Evolutionary conservation across 2,113 vertebrate genomes (phyloP).

Genomic region (Chloropsis hardwickii): DNA sequence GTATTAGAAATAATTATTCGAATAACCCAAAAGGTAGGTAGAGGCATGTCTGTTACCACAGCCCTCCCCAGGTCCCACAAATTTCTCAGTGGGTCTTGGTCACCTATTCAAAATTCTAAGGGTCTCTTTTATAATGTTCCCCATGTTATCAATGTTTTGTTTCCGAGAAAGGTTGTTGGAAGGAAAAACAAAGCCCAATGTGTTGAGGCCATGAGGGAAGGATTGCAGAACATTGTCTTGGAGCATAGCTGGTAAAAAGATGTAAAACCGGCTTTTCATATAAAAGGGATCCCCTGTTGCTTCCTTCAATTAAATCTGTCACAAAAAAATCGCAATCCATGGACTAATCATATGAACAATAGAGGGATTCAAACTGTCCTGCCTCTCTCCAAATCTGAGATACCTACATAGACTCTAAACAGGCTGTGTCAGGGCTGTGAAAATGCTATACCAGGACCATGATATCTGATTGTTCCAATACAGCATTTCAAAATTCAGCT

Average conservation of each 20-base stretch:
- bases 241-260: background rate
- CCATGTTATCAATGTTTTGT: background rate
- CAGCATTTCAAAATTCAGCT: background rate
- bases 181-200: background rate
- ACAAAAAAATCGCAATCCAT: background rate
- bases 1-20: background rate
- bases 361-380: background rate
- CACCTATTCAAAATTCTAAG: background rate
- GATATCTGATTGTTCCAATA: background rate
- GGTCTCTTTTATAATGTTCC: background rate
- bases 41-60: background rate
- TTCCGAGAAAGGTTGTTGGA: background rate
- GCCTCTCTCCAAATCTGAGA: background rate
- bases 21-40: background rate
- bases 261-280: background rate
- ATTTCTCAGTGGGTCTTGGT: background rate
- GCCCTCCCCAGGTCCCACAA: background rate
- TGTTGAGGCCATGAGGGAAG: background rate
- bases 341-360: background rate
- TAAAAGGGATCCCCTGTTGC: background rate
- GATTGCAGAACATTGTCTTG: background rate
- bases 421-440: background rate
- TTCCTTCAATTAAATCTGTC: background rate
- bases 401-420: background rate
- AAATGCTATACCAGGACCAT: background rate